Base-by-base conservation (phyloP, 2,888 invertebrate species). In the Rhagium mordax region DNA sequence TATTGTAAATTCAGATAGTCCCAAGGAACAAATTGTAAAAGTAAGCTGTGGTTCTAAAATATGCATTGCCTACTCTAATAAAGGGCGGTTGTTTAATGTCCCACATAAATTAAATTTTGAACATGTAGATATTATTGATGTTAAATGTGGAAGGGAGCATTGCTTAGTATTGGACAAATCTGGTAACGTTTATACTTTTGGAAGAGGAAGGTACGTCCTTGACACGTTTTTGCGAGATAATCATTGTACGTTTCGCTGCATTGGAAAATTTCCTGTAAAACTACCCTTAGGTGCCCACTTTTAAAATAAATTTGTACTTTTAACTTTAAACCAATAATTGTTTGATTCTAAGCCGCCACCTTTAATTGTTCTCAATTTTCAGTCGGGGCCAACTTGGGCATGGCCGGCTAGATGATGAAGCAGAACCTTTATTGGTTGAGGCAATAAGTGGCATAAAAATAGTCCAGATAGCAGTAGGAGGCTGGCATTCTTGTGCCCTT, bases 351-450 rank as follows among this genome's bases (percentile, higher is more conserved):
- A n/a, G n/a, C n/a, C n/a, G n/a, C n/a, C n/a, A n/a, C n/a, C n/a
- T n/a, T n/a, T n/a, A n/a, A n/a, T n/a, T n/a, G n/a, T n/a, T n/a
- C n/a, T n/a, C n/a, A n/a, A n/a, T 41, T 83, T 82, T 53, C 60
- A 97, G 97, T 84, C 93, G 96, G 72, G 94, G 97, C 27, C 97
- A 98, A 87, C 88, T 98, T 59, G 98, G 98, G 0, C 94, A 94
- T 87, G 94, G 93, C n/a, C 90, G 90, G 79, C 87, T 95, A 6
- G 92, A 92, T 66, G 90, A 91, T 75, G 88, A 91, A 75, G 90
- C 91, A 47, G 84, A 86, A 62, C 96, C 96, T 0, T 89, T 87
- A 71, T 86, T 93, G 78, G 88, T 98, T 1, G 92, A 94, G 81
- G 94, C 93, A 53, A 88, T 98, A 53, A 92, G 93, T 53, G 97